Evolutionary conservation across 2,888 invertebrate genomes (phyloP), one percentile per base, ranked within the genome.

Genomic region (Netelia melanura): DNA sequence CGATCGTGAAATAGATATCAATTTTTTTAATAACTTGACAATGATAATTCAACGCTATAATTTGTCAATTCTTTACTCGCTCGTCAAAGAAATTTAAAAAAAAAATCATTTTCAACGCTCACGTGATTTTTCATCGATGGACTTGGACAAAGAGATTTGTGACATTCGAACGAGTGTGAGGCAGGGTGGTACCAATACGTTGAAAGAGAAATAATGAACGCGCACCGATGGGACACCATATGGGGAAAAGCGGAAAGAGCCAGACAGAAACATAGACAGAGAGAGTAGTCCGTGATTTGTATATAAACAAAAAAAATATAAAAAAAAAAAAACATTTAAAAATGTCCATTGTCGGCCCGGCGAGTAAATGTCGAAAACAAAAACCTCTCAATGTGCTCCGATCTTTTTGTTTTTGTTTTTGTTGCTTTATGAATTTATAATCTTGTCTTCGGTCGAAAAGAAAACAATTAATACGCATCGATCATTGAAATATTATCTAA

Each of bases 191-290:
- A 61, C 17, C 67, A 62, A 54, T n/a, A 0, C 30, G 8, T n/a
- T 17, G 56, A 25, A 1, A 56, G 25, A 71, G 43, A 80, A 38
- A 78, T 78, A 80, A 76, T 68, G 23, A 72, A 81, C 83, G 76
- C 83, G 78, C 78, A 85, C 77, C 84, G 77, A 75, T 62, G 78
- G 84, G 68, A 68, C 58, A 72, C 68, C 75, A 83, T 71, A 75
- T 17, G 17, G 82, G 84, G 71, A 82, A 67, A 84, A 86, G 83
- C 81, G 71, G 80, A 72, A 65, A 84, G 74, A 84, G 79, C 79
- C 48, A 68, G 62, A 71, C 48, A 67, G 56, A 54, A 52, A 76
- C 65, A 65, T 30, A 52, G 30, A 67, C n/a, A 83, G 43, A 56
- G 75, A 75, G 30, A 74, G 25, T 65, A 72, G 80, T 84, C 80